phyloP scores from a whole-genome alignment of 2,113 vertebrate genomes.

The Alexandromys fortis region DNA sequence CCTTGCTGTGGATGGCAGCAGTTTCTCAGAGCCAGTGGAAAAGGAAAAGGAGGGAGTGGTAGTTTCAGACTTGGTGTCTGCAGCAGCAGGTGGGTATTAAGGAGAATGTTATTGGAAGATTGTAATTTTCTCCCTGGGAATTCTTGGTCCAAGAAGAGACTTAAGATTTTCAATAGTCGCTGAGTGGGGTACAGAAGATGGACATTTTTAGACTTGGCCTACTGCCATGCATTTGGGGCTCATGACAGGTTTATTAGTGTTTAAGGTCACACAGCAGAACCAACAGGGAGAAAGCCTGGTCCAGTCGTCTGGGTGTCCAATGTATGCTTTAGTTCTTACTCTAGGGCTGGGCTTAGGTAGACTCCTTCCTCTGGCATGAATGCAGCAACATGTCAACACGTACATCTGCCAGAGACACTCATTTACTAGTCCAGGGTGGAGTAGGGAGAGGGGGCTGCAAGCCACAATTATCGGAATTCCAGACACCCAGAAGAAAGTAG shows the following conservation, averaged over 20 bases:
- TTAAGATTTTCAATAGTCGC: background rate
- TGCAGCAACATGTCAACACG: background rate
- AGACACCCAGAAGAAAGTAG: background rate
- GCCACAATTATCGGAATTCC: constrained; percentile 14
- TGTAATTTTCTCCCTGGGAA: background rate
- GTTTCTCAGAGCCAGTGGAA: background rate
- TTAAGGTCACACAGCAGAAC: background rate
- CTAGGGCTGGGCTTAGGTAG: background rate
- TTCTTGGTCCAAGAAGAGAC: background rate
- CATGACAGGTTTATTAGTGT: background rate
- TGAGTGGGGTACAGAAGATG: background rate
- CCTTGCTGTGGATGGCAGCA: background rate
- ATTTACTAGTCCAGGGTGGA: background rate
- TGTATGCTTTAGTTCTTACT: background rate
- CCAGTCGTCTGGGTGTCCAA: background rate
- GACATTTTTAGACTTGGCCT: background rate
- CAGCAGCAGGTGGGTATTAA: background rate
- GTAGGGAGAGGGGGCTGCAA: background rate
- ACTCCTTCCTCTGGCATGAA: background rate
- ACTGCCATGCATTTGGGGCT: background rate
- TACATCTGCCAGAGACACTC: background rate
- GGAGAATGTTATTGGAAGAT: background rate
- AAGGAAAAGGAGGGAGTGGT: background rate
- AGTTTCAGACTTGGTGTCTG: background rate
- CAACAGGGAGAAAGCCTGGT: background rate